A percentile compares a stretch with the other conserved stretches of the same genome.
These are phyloP conservation scores for Mustelus asterias DNA, from an alignment of 2,113 vertebrate genomes.

Conservation along the genomic window DNA sequence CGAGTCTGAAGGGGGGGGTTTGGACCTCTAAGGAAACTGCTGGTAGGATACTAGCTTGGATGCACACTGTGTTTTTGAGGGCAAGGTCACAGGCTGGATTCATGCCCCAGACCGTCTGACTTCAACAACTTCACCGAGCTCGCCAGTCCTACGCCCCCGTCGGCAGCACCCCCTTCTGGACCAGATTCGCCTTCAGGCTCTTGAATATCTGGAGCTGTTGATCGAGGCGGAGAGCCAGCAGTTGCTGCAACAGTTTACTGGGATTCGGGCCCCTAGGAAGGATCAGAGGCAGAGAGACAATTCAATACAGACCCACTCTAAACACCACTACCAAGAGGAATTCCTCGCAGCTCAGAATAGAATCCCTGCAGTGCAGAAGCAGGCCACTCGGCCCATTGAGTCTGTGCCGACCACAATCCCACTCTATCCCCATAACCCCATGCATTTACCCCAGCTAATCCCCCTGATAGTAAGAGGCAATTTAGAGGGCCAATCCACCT, in stretches of 20 bases:
- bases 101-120: neutral
- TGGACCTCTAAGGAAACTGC: neutral
- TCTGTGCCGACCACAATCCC: too few relatives aligned
- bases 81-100: constrained; percentile 22
- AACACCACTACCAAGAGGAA: neutral
- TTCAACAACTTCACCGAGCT: constrained; percentile 42
- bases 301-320: neutral
- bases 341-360: neutral
- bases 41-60: neutral
- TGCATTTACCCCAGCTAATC: too few relatives aligned
- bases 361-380: too few relatives aligned
- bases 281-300: neutral
- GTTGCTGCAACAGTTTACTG: constrained; percentile 88
- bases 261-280: constrained; percentile 84
- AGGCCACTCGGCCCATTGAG: too few relatives aligned
- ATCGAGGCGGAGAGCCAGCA: constrained; percentile 80
- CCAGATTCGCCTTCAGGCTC: constrained; percentile 81
- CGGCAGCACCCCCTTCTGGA: constrained; percentile 72
- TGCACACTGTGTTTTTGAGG: neutral
- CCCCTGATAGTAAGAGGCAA: too few relatives aligned
- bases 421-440: too few relatives aligned
- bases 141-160: constrained; percentile 53
- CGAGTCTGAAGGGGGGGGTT: neutral
- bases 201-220: constrained; percentile 96
- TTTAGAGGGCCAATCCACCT: too few relatives aligned